Evolutionary conservation across 2,888 invertebrate species (phyloP).

Genomic region (Nomada ruficornis): DNA sequence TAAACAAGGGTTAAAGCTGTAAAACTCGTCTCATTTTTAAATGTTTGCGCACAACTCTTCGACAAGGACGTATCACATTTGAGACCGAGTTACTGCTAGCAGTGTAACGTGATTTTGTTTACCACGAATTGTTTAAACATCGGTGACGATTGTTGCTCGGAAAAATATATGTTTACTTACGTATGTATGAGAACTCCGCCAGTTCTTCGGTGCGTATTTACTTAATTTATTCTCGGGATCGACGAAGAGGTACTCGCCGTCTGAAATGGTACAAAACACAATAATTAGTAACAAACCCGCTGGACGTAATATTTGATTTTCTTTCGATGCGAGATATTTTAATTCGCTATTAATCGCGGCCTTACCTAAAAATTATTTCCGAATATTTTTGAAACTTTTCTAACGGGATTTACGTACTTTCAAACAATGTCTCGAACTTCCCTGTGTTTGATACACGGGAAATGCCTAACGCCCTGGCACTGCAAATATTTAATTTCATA

Average conservation of each 20-base stretch:
- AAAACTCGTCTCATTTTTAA: slow-evolving; percentile 1
- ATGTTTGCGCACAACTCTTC: background rate
- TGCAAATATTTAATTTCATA: too few species aligned
- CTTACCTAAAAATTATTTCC: too few species aligned
- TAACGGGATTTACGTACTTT: too few species aligned
- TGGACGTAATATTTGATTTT: background rate
- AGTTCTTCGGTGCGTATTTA: slow-evolving; percentile 98
- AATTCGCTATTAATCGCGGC: background rate
- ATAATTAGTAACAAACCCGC: background rate
- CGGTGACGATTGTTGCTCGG: background rate
- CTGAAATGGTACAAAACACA: slow-evolving; percentile 87
- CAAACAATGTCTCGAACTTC: too few species aligned
- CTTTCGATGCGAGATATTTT: background rate
- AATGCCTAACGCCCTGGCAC: too few species aligned
- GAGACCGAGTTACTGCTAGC: background rate
- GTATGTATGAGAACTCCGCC: slow-evolving; percentile 97
- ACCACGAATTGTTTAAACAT: background rate
- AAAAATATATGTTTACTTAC: slow-evolving; percentile 86
- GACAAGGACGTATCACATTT: slow-evolving; percentile 33
- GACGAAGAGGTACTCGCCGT: slow-evolving; percentile 98
- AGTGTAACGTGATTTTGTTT: background rate
- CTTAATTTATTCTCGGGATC: slow-evolving; percentile 97
- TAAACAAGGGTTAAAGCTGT: too few species aligned
- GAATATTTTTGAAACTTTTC: too few species aligned
- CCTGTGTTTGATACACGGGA: too few species aligned